phyloP scores from a whole-genome alignment of 2,888 invertebrate species.

The Toxonevra muliebris region DNA sequence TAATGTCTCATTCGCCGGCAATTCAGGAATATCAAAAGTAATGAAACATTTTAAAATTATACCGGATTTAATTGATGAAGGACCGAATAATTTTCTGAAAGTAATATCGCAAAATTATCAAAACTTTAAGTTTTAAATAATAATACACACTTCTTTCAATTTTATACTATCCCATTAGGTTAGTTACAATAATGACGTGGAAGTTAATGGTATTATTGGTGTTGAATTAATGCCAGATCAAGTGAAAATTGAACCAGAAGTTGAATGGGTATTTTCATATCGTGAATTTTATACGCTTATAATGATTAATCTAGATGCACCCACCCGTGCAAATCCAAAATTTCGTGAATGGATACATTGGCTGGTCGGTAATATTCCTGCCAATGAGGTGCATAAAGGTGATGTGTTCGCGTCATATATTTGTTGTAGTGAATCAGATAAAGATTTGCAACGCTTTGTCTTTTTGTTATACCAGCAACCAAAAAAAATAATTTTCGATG shows the following conservation, averaged over 20 bases:
- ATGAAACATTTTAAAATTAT: slow-evolving; percentile 58
- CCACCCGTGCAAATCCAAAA: slow-evolving; percentile 80
- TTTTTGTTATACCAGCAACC: slow-evolving; percentile 81
- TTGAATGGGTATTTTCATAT: slow-evolving; percentile 56
- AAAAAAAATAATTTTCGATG: slow-evolving; percentile 69
- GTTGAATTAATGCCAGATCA: slow-evolving; percentile 79
- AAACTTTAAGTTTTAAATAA: not conserved
- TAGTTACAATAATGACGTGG: slow-evolving; percentile 48
- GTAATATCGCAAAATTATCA: slow-evolving; percentile 40
- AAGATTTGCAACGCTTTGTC: slow-evolving; percentile 82
- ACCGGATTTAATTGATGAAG: slow-evolving; percentile 58
- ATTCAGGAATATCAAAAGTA: slow-evolving; percentile 57
- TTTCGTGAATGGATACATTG: slow-evolving; percentile 92
- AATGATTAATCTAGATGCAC: slow-evolving; percentile 87
- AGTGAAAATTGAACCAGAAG: slow-evolving; percentile 56
- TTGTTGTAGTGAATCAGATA: slow-evolving; percentile 84
- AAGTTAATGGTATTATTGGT: slow-evolving; percentile 69
- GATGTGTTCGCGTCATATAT: slow-evolving; percentile 81
- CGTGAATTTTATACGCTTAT: slow-evolving; percentile 57
- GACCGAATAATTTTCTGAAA: slow-evolving; percentile 58
- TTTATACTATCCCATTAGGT: not conserved
- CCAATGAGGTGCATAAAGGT: slow-evolving; percentile 74
- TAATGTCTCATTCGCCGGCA: slow-evolving; percentile 38
- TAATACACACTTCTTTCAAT: not conserved
- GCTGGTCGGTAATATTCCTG: slow-evolving; percentile 90